Base-by-base conservation (phyloP, 2,797 vertebrate genomes). In the Phalloptychus januarius region DNA sequence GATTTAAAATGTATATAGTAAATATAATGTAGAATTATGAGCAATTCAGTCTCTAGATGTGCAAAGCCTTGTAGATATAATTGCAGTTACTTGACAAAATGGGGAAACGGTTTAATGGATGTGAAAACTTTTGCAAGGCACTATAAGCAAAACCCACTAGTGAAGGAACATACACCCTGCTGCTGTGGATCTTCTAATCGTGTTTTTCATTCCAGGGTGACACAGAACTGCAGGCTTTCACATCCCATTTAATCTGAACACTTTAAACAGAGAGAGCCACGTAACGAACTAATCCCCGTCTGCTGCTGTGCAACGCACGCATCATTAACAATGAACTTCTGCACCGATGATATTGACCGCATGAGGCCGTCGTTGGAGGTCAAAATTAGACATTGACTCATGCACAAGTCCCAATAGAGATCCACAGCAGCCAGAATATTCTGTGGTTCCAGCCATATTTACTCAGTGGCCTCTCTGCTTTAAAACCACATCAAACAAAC, bases 401-500 rank as follows among this genome's bases (percentile, higher is more conserved):
- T 33, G 71, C 50, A 25, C 6, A 20, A 50, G 81, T 79, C 75
- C 54, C 48, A 38, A 73, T 46, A 28, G 56, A 69, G 73, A 75
- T 80, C 45, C 71, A 20, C 36, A 84, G 46, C 54, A 74, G 23
- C 23, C 81, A 84, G 77, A 85, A 63, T 76, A 74, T 83, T 81
- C 42, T 65, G 52, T 72, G 74, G 74, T 1, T 79, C 74, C 81
- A 31, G 76, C 20, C 76, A 76, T 77, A 80, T 88, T 80, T 72
- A 82, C 82, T 83, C 80, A 72, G 71, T 28, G 1, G 33, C 16
- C 50, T n/a, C 81, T 75, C 33, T 45, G 72, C 80, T 86, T 89
- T 83, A 73, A 90, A 89, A 86, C 89, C 70, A 82, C 78, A 89
- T 90, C 80, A 92, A 88, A 87, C 5, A 48, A 79, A 84, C 50